These are phyloP conservation scores for Drosophila conformis DNA, from an alignment of 2,888 invertebrate species.

Conservation along the genomic window DNA sequence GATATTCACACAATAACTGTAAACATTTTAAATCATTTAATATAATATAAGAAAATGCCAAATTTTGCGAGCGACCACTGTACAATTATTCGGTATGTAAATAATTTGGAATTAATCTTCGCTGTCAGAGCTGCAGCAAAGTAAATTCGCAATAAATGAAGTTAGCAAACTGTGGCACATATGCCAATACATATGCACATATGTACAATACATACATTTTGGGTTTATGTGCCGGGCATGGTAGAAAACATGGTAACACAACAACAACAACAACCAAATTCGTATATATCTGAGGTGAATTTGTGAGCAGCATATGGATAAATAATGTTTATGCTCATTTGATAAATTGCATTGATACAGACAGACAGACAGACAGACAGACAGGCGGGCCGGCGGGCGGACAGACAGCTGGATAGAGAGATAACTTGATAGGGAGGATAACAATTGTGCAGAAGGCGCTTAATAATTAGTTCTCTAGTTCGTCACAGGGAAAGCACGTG, in stretches of 20 bases:
- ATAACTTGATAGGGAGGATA: too few species aligned
- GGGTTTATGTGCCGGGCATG: background rate
- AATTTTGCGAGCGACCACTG: background rate
- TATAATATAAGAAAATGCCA: background rate
- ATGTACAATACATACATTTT: background rate
- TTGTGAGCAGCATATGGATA: background rate
- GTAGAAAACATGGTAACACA: background rate
- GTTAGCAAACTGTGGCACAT: background rate
- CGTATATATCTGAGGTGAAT: background rate
- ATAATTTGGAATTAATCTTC: background rate
- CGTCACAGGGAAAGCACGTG: constrained; percentile 37
- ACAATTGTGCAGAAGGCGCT: background rate
- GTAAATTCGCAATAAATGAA: background rate
- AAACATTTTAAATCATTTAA: background rate
- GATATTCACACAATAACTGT: background rate
- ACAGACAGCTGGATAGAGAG: background rate
- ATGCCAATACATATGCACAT: background rate
- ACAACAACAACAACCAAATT: background rate
- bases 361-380: too few species aligned
- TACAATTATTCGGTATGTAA: background rate
- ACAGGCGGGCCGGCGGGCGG: too few species aligned
- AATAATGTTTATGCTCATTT: background rate
- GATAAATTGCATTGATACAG: background rate
- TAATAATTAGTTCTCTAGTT: background rate
- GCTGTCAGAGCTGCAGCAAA: background rate